Percentiles rank a stretch among this genome's conserved stretches.
These are phyloP conservation scores for Telmatherina bonti DNA, from an alignment of 2,797 vertebrate species.

Conservation along the genomic window DNA sequence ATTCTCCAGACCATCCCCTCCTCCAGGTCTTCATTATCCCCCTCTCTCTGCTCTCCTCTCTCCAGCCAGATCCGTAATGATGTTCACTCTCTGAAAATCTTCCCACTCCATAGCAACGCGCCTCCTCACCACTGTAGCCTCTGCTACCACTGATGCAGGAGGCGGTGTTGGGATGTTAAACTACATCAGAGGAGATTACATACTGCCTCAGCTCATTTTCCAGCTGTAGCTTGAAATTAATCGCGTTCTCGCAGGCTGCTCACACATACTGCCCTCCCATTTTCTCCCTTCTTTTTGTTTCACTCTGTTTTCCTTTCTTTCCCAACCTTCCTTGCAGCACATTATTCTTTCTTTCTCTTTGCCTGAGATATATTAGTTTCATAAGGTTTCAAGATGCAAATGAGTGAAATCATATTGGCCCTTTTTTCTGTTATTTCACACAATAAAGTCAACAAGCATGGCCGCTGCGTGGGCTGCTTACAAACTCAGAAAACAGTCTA, in stretches of 20 bases:
- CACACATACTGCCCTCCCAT: not conserved
- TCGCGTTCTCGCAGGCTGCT: conserved; percentile 14
- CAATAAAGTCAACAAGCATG: conserved; percentile 61
- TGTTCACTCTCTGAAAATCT: conserved; percentile 70
- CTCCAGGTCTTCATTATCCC: conserved; percentile 35
- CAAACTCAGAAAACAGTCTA: conserved; percentile 55
- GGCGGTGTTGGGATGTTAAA: conserved; percentile 54
- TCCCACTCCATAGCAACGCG: conserved; percentile 84
- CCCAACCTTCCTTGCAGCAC: conserved; percentile 4
- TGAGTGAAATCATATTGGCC: conserved; percentile 31
- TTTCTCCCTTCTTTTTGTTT: conserved; percentile 8
- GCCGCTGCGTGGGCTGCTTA: conserved; percentile 68
- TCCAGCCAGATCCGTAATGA: conserved; percentile 63
- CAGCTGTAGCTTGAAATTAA: conserved; percentile 39
- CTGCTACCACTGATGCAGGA: conserved; percentile 54
- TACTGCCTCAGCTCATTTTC: conserved; percentile 53
- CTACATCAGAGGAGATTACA: conserved; percentile 70
- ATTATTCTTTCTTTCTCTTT: not conserved
- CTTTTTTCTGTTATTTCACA: conserved; percentile 57
- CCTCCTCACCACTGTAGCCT: conserved; percentile 70
- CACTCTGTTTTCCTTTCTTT: not conserved
- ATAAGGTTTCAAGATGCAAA: conserved; percentile 22
- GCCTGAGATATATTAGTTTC: conserved; percentile 13
- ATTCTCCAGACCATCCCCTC: conserved; percentile 10
- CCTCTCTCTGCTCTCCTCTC: conserved; percentile 26